Percentiles rank a stretch among this genome's conserved stretches.
Conservation (phyloP, 2,888 invertebrate species). For the Agriopis aurantiaria region DNA sequence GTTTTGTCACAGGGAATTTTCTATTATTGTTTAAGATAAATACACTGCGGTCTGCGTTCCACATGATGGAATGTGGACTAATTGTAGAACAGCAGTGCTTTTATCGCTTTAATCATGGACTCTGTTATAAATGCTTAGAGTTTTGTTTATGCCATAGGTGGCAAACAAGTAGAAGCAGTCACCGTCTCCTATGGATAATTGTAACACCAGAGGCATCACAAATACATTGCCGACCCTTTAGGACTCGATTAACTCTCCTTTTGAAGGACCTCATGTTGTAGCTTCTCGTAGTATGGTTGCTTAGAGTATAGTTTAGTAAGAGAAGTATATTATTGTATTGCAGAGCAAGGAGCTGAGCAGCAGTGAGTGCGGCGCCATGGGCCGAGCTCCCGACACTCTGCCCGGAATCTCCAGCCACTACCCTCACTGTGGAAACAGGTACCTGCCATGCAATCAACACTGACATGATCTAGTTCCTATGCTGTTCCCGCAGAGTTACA, state of each 20-base stretch:
- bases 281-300: too few relatives aligned
- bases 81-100: conserved; percentile 37
- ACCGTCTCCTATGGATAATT: too few relatives aligned
- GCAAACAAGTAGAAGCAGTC: too few relatives aligned
- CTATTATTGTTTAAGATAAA: conserved; percentile 46
- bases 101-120: too few relatives aligned
- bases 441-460: not conserved
- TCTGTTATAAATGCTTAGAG: too few relatives aligned
- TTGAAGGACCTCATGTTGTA: too few relatives aligned
- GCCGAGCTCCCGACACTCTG: conserved; percentile 88
- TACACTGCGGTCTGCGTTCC: conserved; percentile 36
- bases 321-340: not conserved
- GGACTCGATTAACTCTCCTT: too few relatives aligned
- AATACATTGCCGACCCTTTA: too few relatives aligned
- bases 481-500: too few relatives aligned
- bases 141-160: too few relatives aligned
- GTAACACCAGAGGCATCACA: too few relatives aligned
- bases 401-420: conserved; percentile 89
- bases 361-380: conserved; percentile 67
- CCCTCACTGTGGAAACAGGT: conserved; percentile 77
- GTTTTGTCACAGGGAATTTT: conserved; percentile 41
- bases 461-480: not conserved
- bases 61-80: conserved; percentile 44
- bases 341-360: conserved; percentile 80
- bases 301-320: not conserved